A percentile compares a stretch with the other conserved stretches of the same genome.
These are phyloP conservation scores for Ostrea edulis DNA, from an alignment of 1,140 invertebrate species.

Conservation along the genomic window DNA sequence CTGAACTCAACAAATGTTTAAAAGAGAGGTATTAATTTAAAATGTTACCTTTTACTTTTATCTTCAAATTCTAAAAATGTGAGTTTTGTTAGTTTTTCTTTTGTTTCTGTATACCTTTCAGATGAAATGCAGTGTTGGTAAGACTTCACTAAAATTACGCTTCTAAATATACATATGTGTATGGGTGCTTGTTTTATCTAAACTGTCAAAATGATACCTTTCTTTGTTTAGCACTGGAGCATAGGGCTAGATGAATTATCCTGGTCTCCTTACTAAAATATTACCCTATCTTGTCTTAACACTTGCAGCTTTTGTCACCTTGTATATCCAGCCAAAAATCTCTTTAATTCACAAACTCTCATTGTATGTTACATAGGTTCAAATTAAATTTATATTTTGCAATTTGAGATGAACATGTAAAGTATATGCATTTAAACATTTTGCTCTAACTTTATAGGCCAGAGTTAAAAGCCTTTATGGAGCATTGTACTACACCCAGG, in stretches of 20 bases:
- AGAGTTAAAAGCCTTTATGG: slow-evolving; percentile 10
- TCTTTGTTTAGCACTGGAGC: not conserved
- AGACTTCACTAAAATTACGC: slow-evolving; percentile 3
- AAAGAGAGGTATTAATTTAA: slow-evolving; percentile 43
- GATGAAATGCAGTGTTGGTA: slow-evolving; percentile 21
- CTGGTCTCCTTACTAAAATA: slow-evolving; percentile 5
- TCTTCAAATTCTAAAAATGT: slow-evolving; percentile 2
- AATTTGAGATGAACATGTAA: not conserved
- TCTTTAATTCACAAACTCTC: not conserved
- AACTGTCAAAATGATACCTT: not conserved
- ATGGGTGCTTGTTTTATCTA: slow-evolving; percentile 8
- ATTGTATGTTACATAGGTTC: not conserved
- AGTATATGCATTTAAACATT: not conserved
- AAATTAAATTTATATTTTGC: not conserved
- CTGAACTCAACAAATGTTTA: slow-evolving; percentile 28
- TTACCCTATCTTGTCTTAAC: slow-evolving; percentile 4
- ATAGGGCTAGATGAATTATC: not conserved
- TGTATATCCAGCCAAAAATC: not conserved
- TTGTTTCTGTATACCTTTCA: slow-evolving; percentile 20
- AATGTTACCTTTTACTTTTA: not conserved
- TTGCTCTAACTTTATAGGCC: no score
- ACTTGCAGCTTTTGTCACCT: slow-evolving; percentile 12
- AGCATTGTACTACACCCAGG: slow-evolving; percentile 1
- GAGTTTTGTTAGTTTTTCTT: not conserved
- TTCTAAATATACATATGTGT: slow-evolving; percentile 27